These are phyloP conservation scores for Sturnira hondurensis DNA, from an alignment of 2,113 vertebrate species.

Conservation along the genomic window DNA sequence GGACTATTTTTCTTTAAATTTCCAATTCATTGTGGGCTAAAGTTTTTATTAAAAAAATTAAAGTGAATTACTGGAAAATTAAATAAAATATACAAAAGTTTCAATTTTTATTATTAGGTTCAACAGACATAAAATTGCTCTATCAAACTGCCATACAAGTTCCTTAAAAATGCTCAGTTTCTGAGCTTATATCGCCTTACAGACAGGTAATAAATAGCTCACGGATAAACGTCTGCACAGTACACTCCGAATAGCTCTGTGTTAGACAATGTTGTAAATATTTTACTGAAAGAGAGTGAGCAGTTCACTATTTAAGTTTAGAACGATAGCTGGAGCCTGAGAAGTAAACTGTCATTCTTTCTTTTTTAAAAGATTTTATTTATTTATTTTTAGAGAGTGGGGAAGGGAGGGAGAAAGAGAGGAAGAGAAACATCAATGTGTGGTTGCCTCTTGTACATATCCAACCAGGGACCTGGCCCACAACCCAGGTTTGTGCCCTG, in stretches of 20 bases:
- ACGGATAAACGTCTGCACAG: neutral
- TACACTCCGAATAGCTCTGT: neutral
- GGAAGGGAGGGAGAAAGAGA: no score
- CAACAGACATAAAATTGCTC: neutral
- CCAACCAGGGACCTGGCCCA: no score
- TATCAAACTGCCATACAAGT: neutral
- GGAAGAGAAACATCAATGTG: no score
- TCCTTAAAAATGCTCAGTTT: conserved; percentile 11
- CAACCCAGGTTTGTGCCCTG: no score
- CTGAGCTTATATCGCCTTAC: neutral
- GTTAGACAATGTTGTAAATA: conserved; percentile 15
- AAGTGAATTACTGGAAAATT: neutral
- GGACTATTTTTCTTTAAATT: neutral
- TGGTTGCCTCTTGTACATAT: no score
- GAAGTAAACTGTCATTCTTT: neutral
- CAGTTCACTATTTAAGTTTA: conserved; percentile 14
- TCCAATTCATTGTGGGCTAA: neutral
- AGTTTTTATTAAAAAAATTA: neutral
- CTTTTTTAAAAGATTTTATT: no score
- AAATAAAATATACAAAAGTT: neutral
- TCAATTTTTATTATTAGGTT: neutral
- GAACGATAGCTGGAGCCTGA: neutral
- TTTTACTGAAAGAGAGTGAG: neutral
- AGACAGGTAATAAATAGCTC: neutral
- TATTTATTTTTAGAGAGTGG: no score